Evolutionary conservation across 2,888 invertebrate species (phyloP).

Genomic region (Vesta saturnalis): DNA sequence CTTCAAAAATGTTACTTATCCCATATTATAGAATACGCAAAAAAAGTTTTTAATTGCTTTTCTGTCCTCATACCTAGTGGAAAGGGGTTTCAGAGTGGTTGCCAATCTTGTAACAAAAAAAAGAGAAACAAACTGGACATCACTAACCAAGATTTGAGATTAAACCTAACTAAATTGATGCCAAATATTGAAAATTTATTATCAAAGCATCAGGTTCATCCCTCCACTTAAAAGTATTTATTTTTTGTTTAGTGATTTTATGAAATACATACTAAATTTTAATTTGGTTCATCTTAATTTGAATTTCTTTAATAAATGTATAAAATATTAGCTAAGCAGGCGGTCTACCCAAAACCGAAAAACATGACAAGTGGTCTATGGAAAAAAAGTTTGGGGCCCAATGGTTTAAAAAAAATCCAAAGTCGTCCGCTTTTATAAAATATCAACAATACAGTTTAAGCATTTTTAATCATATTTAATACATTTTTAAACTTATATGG

Average conservation of each 20-base stretch:
- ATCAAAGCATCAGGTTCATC: constrained; percentile 45
- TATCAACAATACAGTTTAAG: too few relatives aligned
- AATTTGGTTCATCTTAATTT: constrained; percentile 34
- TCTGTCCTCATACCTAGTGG: constrained; percentile 43
- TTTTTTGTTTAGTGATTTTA: constrained; percentile 38
- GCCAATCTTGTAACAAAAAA: constrained; percentile 40
- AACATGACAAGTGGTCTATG: too few relatives aligned
- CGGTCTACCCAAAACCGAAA: too few relatives aligned
- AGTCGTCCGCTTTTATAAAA: too few relatives aligned
- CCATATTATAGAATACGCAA: constrained; percentile 44
- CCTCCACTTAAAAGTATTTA: constrained; percentile 44
- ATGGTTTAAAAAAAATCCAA: too few relatives aligned
- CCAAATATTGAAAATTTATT: too few relatives aligned
- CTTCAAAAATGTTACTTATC: constrained; percentile 37
- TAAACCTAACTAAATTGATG: constrained; percentile 46
- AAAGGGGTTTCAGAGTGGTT: constrained; percentile 41
- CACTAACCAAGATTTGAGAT: constrained; percentile 43
- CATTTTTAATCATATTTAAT: too few relatives aligned
- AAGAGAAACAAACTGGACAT: constrained; percentile 40
- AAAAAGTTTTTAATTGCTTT: constrained; percentile 44
- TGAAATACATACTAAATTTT: constrained; percentile 31
- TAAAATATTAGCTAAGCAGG: constrained; percentile 8
- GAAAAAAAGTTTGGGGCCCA: too few relatives aligned
- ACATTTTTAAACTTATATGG: too few relatives aligned
- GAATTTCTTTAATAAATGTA: constrained; percentile 34